Evolutionary conservation across 1,140 invertebrate genomes (phyloP), one percentile per base, ranked within the genome.

Genomic region (Phortica variegata): DNA sequence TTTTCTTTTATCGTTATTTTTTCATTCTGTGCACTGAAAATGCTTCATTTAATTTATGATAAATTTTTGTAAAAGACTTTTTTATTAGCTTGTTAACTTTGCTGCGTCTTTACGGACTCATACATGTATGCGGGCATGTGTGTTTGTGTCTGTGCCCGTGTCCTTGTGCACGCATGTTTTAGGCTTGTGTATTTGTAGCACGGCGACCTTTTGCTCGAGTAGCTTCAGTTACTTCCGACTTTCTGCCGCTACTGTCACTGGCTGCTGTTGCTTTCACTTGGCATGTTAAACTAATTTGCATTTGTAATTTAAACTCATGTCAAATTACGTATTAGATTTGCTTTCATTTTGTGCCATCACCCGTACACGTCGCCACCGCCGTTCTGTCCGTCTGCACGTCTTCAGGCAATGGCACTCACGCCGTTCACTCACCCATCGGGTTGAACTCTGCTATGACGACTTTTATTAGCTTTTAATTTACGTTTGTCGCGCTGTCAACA

Each of bases 31-130:
- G 63, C 50, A 61, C 43, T 47, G 53, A 54, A 59, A 66, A 66
- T 68, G 63, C 65, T 66, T 68, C 63, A 66, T 66, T 66, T 66
- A 68, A 66, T 66, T 66, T 66, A 66, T 66, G 63, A 68, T 63
- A 63, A 47, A 66, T 57, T 68, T 58, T 23, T 42, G 61, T 49
- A 48, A 53, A 58, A 68, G 57, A 55, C 63, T 60, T 63, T 68
- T 62, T 59, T 68, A 68, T 68, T 68, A 69, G 63, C 63, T 59
- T 61, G 61, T 65, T 61, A 61, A 61, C 61, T 61, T 53, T 50
- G 63, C 43, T 19, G 37, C 47, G 56, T 55, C 47, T 56, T 47
- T 56, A 43, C 43, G 17, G 23, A 43, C 16, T 20, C 19, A 33
- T 19, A 34, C 19, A 17, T 33, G 8, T n/a, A n/a, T 10, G 23